phyloP scores from a whole-genome alignment of 2,797 vertebrate species.

The Gallinago nigripennis region DNA sequence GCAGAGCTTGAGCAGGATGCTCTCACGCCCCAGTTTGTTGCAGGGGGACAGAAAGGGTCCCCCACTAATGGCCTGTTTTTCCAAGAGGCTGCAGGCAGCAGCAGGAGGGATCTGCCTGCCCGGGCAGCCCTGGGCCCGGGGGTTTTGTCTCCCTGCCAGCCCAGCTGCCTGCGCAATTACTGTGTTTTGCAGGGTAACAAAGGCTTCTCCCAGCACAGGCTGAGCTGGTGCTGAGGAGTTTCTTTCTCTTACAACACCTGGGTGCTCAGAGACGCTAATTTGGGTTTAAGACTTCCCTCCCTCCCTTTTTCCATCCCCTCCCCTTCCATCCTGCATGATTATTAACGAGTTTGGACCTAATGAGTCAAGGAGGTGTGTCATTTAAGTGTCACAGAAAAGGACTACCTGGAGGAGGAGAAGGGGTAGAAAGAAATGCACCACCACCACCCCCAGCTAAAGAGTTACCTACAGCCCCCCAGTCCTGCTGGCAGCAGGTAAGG shows the following conservation, averaged over 20 bases:
- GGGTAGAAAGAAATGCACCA: not conserved
- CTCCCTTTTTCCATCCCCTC: slow-evolving; percentile 60
- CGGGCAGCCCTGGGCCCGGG: not conserved
- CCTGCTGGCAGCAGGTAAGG: not conserved
- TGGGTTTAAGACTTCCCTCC: slow-evolving; percentile 28
- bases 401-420: not conserved
- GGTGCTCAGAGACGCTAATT: slow-evolving; percentile 62
- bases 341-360: slow-evolving; percentile 43
- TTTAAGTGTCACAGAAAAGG: not conserved
- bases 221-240: slow-evolving; percentile 50
- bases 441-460: not conserved
- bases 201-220: slow-evolving; percentile 51
- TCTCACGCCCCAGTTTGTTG: not conserved
- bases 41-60: not conserved
- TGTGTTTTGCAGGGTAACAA: slow-evolving; percentile 55
- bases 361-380: slow-evolving; percentile 57
- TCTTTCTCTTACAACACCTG: slow-evolving; percentile 68
- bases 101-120: not conserved
- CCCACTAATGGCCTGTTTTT: not conserved
- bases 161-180: slow-evolving; percentile 54
- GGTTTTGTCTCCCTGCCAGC: slow-evolving; percentile 46
- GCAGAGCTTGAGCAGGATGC: not conserved
- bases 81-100: not conserved
- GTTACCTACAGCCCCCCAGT: not conserved
- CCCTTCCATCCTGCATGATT: slow-evolving; percentile 40